Conservation (phyloP, 2,888 invertebrate genomes). For the Scaptomyza tumidula region DNA sequence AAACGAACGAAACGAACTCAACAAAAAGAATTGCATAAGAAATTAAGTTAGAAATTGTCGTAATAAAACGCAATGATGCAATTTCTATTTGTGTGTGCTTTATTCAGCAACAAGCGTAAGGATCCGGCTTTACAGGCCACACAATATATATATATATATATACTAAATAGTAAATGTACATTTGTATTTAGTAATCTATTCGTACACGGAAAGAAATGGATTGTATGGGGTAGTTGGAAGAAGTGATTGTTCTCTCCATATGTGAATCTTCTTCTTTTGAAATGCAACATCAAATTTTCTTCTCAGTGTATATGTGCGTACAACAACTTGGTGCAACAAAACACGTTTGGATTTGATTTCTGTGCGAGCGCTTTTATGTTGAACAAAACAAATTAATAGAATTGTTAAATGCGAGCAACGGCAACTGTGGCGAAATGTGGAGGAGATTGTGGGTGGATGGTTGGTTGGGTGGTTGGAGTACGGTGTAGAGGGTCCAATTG, state of each 20-base stretch:
- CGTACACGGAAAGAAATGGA: background rate
- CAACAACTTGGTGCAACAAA: conserved; percentile 1
- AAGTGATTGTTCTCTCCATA: too few species aligned
- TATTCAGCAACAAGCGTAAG: conserved; percentile 53
- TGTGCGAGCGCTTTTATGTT: conserved; percentile 59
- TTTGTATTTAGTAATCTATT: conserved; percentile 1
- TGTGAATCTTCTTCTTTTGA: background rate
- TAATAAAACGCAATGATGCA: conserved; percentile 70
- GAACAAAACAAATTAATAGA: conserved; percentile 79
- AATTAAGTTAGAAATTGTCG: conserved; percentile 73
- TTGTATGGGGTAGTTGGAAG: too few species aligned
- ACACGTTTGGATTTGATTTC: conserved; percentile 45
- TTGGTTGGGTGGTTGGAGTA: background rate
- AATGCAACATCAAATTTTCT: background rate
- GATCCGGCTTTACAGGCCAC: conserved; percentile 11
- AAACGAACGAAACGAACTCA: conserved; percentile 17
- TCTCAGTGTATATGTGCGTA: conserved; percentile 13
- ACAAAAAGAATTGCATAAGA: conserved; percentile 67
- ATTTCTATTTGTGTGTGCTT: conserved; percentile 39
- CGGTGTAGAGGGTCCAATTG: background rate
- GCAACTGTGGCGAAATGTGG: conserved; percentile 46
- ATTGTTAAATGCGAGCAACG: conserved; percentile 74
- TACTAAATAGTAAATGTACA: conserved; percentile 5
- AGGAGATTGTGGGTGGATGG: conserved; percentile 25
- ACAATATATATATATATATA: conserved; percentile 7